Conservation (phyloP, 2,888 invertebrate genomes). For the Drosophila phalerata region DNA sequence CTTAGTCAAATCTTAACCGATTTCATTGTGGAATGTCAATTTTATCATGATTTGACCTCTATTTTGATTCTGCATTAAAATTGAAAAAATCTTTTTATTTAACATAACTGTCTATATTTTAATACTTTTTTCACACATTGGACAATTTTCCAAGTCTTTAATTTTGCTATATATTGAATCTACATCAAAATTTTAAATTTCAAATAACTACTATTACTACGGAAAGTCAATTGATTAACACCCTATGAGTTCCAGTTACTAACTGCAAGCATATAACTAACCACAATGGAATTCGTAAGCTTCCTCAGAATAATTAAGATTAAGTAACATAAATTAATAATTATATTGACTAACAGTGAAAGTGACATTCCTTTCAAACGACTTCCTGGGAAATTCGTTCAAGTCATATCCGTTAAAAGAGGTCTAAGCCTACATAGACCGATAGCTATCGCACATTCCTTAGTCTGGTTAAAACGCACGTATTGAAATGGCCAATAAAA, state of each 20-base stretch:
- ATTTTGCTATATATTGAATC: too few relatives aligned
- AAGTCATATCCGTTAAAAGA: constrained; percentile 17
- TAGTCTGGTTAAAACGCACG: neutral
- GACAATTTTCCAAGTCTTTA: too few relatives aligned
- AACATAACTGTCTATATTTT: too few relatives aligned
- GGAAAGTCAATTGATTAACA: neutral
- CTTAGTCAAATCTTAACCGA: too few relatives aligned
- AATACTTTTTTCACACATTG: too few relatives aligned
- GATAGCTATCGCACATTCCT: constrained; percentile 44
- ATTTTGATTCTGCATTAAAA: too few relatives aligned
- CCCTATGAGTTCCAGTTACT: neutral
- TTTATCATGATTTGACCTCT: too few relatives aligned
- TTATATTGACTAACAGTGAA: neutral
- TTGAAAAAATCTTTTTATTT: too few relatives aligned
- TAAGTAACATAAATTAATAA: neutral
- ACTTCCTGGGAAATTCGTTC: neutral
- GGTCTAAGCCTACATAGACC: neutral
- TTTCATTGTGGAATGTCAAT: too few relatives aligned
- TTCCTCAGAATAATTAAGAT: neutral
- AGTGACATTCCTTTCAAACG: neutral
- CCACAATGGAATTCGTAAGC: neutral
- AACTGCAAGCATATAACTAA: neutral
- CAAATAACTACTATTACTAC: too few relatives aligned
- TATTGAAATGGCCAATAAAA: constrained; percentile 36
- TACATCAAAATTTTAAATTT: too few relatives aligned